A percentile compares a stretch with the other conserved stretches of the same genome.
Evolutionary conservation across 2,113 vertebrate species (phyloP).

Genomic region (Thalassoma bifasciatum): DNA sequence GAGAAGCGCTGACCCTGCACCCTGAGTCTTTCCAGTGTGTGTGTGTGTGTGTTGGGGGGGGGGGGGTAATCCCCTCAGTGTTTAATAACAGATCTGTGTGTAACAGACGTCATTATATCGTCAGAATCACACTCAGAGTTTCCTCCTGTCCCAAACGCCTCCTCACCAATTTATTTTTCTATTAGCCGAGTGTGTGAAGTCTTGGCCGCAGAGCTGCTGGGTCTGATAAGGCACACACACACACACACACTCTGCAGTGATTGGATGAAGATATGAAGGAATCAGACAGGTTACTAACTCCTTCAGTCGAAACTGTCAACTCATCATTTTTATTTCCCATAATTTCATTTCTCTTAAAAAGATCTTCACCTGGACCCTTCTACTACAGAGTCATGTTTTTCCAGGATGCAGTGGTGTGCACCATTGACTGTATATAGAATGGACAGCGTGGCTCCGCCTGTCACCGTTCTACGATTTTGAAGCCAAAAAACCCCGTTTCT

Average conservation of each 20-base stretch:
- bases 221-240: slow-evolving; percentile 53
- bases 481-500: too few relatives aligned
- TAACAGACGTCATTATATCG: slow-evolving; percentile 47
- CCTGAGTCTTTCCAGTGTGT: slow-evolving; percentile 41
- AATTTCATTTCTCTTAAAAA: too few relatives aligned
- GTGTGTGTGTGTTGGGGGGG: too few relatives aligned
- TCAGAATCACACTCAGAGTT: slow-evolving; percentile 20
- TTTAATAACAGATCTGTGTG: slow-evolving; percentile 52
- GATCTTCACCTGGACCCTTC: slow-evolving; percentile 11
- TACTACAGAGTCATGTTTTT: too few relatives aligned
- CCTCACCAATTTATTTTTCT: slow-evolving; percentile 63
- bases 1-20: slow-evolving; percentile 55
- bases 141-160: slow-evolving; percentile 37
- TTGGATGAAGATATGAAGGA: slow-evolving; percentile 35
- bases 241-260: slow-evolving; percentile 13
- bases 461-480: too few relatives aligned
- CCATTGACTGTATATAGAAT: too few relatives aligned
- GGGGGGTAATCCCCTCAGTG: slow-evolving; percentile 55
- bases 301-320: too few relatives aligned
- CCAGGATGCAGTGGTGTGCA: too few relatives aligned
- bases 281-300: neutral
- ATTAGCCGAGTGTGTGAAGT: slow-evolving; percentile 60
- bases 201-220: slow-evolving; percentile 33
- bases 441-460: too few relatives aligned
- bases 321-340: too few relatives aligned